These are phyloP conservation scores for Ladona fulva DNA, from an alignment of 1,140 invertebrate genomes.

Conservation along the genomic window DNA sequence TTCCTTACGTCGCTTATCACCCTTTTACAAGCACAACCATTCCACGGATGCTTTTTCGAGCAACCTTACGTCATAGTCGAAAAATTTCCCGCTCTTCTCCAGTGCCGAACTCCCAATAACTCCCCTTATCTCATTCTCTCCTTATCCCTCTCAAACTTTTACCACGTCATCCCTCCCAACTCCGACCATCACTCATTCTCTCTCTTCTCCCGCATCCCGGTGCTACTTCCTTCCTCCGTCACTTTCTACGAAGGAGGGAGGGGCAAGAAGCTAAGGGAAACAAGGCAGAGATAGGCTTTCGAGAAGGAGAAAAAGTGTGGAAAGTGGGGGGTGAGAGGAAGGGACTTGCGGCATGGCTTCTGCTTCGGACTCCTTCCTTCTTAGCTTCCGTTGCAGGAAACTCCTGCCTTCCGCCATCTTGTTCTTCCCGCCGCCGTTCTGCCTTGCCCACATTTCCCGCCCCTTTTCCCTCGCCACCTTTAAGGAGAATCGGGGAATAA, in stretches of 20 bases:
- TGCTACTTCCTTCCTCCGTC: neutral
- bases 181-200: no score
- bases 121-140: no score
- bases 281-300: neutral
- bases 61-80: no score
- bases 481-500: neutral
- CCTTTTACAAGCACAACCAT: no score
- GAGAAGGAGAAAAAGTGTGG: neutral
- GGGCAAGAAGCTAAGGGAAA: neutral
- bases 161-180: no score
- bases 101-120: no score
- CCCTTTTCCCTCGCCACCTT: neutral
- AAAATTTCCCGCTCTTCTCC: no score
- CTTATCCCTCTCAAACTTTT: no score
- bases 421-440: neutral
- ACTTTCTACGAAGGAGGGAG: neutral
- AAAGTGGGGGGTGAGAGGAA: neutral
- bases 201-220: neutral
- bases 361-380: neutral
- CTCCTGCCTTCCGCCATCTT: constrained; percentile 6
- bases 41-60: no score
- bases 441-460: neutral
- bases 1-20: no score
- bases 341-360: neutral
- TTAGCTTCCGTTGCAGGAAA: constrained; percentile 3